Percentiles rank a stretch among this genome's conserved stretches.
These are phyloP conservation scores for Notolabrus celidotus DNA, from an alignment of 2,797 vertebrate species.

Conservation along the genomic window DNA sequence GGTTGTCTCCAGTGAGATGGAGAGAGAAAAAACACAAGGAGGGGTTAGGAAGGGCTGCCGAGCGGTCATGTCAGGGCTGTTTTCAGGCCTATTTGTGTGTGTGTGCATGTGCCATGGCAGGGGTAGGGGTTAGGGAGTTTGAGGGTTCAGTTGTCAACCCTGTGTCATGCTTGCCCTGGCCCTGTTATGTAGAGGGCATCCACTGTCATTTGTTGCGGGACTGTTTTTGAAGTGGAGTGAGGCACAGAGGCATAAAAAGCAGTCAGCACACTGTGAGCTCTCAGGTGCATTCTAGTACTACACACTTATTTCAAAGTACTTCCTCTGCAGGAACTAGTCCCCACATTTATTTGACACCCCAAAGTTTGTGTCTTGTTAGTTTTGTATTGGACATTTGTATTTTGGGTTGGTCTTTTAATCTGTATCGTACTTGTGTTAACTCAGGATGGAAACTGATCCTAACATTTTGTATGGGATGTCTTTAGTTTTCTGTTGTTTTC, in stretches of 20 bases:
- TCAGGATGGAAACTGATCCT: slow-evolving; percentile 33
- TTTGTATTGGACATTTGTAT: slow-evolving; percentile 18
- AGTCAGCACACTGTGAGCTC: slow-evolving; percentile 54
- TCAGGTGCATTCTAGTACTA: slow-evolving; percentile 47
- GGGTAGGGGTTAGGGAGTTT: slow-evolving; percentile 70
- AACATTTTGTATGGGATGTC: slow-evolving; percentile 27
- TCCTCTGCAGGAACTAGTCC: slow-evolving; percentile 29
- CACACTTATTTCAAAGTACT: slow-evolving; percentile 50
- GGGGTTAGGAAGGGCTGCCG: slow-evolving; percentile 73
- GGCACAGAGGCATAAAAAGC: slow-evolving; percentile 70
- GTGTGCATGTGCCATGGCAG: slow-evolving; percentile 53
- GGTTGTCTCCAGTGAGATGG: slow-evolving; percentile 80
- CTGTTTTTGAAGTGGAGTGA: slow-evolving; percentile 77
- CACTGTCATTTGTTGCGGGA: slow-evolving; percentile 85
- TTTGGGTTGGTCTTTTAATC: slow-evolving; percentile 34
- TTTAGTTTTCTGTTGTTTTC: slow-evolving; percentile 42
- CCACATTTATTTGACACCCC: slow-evolving; percentile 28
- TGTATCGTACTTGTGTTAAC: slow-evolving; percentile 24
- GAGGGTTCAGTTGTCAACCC: slow-evolving; percentile 86
- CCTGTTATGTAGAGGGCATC: slow-evolving; percentile 84
- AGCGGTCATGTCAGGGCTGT: slow-evolving; percentile 84
- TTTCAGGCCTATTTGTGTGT: slow-evolving; percentile 55
- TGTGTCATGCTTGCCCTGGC: slow-evolving; percentile 84
- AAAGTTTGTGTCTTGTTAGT: slow-evolving; percentile 46
- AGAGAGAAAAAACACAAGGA: slow-evolving; percentile 71